A percentile compares a stretch with the other conserved stretches of the same genome.
Conservation (phyloP, 2,113 vertebrate genomes). For the Corythoichthys haematopterus region DNA sequence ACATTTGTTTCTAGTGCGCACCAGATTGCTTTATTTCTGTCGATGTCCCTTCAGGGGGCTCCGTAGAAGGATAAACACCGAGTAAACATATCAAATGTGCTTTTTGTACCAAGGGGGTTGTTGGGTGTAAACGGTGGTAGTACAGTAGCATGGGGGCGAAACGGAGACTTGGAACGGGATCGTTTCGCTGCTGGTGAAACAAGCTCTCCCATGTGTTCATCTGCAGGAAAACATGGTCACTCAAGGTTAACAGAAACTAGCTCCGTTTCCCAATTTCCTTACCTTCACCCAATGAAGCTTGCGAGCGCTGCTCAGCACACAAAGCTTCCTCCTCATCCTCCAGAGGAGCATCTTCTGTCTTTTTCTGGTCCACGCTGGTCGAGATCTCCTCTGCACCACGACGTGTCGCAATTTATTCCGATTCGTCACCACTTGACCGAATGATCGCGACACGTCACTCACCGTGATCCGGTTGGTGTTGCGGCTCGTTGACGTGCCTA, state of each 20-base stretch:
- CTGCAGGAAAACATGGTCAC: conserved; percentile 23
- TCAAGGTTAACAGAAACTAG: background rate
- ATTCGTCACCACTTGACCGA: background rate
- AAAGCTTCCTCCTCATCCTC: conserved; percentile 3
- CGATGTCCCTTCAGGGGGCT: too few relatives aligned
- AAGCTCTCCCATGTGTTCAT: conserved; percentile 26
- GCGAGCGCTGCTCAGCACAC: background rate
- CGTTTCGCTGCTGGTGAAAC: conserved; percentile 40
- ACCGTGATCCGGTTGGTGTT: conserved; percentile 17
- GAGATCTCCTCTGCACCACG: background rate
- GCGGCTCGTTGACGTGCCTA: conserved; percentile 2
- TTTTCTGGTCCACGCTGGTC: background rate
- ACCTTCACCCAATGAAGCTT: background rate
- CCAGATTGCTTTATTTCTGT: too few relatives aligned
- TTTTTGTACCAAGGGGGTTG: conserved; percentile 58
- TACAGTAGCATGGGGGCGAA: conserved; percentile 8
- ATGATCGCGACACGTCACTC: background rate
- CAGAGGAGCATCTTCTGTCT: background rate
- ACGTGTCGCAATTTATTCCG: background rate
- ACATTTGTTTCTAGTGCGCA: too few relatives aligned
- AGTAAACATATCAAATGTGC: background rate
- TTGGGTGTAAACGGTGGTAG: conserved; percentile 57
- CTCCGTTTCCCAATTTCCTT: background rate
- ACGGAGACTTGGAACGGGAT: conserved; percentile 39
- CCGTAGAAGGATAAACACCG: background rate